Evolutionary conservation across 2,888 invertebrate genomes (phyloP).

Genomic region (Melanophora roralis): DNA sequence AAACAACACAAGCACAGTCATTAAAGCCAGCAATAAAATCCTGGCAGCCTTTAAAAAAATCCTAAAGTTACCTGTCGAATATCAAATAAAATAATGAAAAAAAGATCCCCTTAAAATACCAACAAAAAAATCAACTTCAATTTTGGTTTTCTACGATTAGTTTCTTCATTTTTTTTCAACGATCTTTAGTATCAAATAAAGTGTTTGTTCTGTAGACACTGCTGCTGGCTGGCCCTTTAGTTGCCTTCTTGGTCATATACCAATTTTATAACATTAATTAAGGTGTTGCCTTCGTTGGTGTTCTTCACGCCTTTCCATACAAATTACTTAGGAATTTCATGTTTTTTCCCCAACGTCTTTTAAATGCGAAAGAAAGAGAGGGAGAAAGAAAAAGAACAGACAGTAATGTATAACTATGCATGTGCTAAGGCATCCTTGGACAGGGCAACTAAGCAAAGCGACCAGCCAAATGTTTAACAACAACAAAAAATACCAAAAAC

Average conservation of each 20-base stretch:
- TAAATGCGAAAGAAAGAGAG: neutral
- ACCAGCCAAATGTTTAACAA: conserved; percentile 25
- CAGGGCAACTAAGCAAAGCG: neutral
- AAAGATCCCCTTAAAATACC: neutral
- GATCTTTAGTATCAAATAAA: neutral
- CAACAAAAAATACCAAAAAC: neutral
- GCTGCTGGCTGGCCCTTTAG: conserved; percentile 12
- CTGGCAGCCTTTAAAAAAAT: neutral
- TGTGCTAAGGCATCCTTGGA: conserved; percentile 12
- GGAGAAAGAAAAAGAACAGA: neutral
- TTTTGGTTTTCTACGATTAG: conserved; percentile 19
- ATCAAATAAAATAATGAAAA: neutral
- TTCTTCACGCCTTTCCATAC: conserved; percentile 78
- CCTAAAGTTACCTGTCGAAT: neutral
- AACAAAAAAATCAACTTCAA: neutral
- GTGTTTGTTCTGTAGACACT: neutral
- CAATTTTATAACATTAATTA: conserved; percentile 77
- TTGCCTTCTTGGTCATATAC: conserved; percentile 67
- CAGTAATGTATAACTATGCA: neutral
- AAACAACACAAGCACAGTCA: neutral
- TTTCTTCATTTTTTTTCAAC: neutral
- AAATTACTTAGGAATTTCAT: conserved; percentile 78
- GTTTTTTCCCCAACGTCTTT: conserved; percentile 64
- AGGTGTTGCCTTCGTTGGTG: conserved; percentile 78
- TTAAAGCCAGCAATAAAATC: neutral